Percentiles rank a stretch among this genome's conserved stretches.
Conservation (phyloP, 1,140 invertebrate genomes). For the Octopus bimaculoides region DNA sequence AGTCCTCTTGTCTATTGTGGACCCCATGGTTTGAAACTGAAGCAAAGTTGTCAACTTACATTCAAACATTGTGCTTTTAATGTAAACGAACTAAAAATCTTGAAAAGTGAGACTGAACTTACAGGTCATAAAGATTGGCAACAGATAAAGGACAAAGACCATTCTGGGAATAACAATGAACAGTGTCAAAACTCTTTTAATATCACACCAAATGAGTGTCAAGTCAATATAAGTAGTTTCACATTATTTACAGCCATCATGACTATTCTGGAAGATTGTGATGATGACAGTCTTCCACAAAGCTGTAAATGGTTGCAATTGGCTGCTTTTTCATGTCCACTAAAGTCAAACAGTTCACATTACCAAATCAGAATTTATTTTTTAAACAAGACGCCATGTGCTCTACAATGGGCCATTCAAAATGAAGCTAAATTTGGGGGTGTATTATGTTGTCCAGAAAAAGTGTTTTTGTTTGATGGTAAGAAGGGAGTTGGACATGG, state of each 20-base stretch:
- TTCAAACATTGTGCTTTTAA: conserved; percentile 43
- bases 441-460: conserved; percentile 38
- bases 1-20: conserved; percentile 44
- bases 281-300: conserved; percentile 16
- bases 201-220: conserved; percentile 29
- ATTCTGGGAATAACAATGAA: neutral
- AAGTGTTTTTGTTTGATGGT: conserved; percentile 31
- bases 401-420: conserved; percentile 45
- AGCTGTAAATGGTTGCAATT: conserved; percentile 39
- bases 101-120: conserved; percentile 41
- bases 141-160: conserved; percentile 16
- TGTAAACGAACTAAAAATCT: conserved; percentile 28
- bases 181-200: conserved; percentile 11
- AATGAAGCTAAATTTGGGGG: conserved; percentile 41
- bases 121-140: conserved; percentile 30
- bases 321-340: conserved; percentile 36
- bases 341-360: conserved; percentile 27
- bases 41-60: conserved; percentile 30
- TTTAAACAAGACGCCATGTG: conserved; percentile 45
- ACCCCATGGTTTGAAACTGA: conserved; percentile 35
- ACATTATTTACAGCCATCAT: conserved; percentile 38
- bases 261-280: conserved; percentile 13
- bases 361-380: conserved; percentile 41
- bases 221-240: conserved; percentile 33
- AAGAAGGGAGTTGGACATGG: conserved; percentile 18